Conservation (phyloP, 92 coral and sea anemone genomes). For the Zoanthus solanderi region DNA sequence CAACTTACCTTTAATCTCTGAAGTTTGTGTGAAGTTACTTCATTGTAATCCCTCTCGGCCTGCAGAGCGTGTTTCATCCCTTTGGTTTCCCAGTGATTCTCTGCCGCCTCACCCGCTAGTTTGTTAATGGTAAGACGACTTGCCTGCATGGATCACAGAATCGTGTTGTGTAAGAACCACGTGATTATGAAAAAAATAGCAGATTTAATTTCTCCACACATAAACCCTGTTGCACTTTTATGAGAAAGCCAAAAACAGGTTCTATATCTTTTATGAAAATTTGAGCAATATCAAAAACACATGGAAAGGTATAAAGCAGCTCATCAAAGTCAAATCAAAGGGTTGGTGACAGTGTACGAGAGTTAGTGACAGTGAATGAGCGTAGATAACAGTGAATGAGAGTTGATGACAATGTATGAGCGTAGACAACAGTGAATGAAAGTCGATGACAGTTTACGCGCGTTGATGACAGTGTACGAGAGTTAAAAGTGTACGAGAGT, state of each 20-base stretch:
- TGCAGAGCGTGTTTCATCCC: constrained; percentile 90
- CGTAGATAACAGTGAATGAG: not conserved
- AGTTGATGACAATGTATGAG: not conserved
- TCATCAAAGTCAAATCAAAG: no score
- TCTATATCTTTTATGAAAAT: no score
- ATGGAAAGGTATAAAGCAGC: no score
- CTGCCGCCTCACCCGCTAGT: constrained; percentile 89
- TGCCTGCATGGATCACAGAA: constrained; percentile 55
- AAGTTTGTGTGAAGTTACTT: constrained; percentile 73
- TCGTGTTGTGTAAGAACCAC: no score
- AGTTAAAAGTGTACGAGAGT: not conserved
- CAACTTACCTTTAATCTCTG: constrained; percentile 75
- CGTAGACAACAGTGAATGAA: not conserved
- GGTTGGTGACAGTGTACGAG: not conserved
- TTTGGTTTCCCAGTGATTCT: constrained; percentile 88
- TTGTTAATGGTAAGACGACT: constrained; percentile 91
- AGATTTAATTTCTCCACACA: no score
- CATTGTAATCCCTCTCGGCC: constrained; percentile 80
- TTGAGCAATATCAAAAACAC: no score
- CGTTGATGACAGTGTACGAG: not conserved
- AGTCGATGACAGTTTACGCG: not conserved
- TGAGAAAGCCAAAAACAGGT: no score
- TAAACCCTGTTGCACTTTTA: no score
- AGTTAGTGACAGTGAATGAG: no score
- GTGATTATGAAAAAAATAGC: no score